Conservation (phyloP, 1,140 invertebrate species). For the Ceratitis capitata region DNA sequence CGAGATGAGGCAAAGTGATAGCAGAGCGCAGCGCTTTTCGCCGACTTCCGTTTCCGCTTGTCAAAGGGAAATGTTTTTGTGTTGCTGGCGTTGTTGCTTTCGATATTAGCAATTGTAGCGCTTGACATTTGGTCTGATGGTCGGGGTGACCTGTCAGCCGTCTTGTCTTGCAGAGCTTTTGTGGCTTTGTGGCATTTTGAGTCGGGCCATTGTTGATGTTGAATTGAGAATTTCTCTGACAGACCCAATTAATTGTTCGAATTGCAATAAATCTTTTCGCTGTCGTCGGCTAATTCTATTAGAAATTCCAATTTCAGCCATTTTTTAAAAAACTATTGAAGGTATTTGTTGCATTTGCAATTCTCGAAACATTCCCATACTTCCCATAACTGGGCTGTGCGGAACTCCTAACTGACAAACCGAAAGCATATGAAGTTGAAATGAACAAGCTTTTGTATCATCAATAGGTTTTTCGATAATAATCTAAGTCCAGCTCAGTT, state of each 20-base stretch:
- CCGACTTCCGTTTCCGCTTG: constrained; percentile 15
- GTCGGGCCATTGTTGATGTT: neutral
- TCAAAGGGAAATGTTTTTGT: neutral
- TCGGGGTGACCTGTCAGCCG: constrained; percentile 9
- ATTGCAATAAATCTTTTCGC: constrained; percentile 26
- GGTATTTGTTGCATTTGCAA: neutral
- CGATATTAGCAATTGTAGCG: neutral
- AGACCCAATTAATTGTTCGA: neutral
- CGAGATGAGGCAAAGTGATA: neutral
- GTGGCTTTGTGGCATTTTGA: neutral
- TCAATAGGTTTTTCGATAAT: too few relatives aligned
- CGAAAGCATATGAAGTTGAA: too few relatives aligned
- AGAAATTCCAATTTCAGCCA: neutral
- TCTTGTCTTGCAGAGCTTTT: neutral
- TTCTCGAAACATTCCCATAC: too few relatives aligned
- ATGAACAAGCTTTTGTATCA: too few relatives aligned
- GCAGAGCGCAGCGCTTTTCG: neutral
- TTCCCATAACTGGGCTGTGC: too few relatives aligned
- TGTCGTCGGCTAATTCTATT: neutral
- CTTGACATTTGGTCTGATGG: neutral
- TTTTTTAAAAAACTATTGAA: neutral
- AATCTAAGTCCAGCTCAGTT: too few relatives aligned
- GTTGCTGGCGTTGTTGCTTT: constrained; percentile 9
- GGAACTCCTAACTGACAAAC: too few relatives aligned
- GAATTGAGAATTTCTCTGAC: neutral